Evolutionary conservation across 2,888 invertebrate genomes (phyloP), one percentile per base, ranked within the genome.

Genomic region (Cerastis leucographa): DNA sequence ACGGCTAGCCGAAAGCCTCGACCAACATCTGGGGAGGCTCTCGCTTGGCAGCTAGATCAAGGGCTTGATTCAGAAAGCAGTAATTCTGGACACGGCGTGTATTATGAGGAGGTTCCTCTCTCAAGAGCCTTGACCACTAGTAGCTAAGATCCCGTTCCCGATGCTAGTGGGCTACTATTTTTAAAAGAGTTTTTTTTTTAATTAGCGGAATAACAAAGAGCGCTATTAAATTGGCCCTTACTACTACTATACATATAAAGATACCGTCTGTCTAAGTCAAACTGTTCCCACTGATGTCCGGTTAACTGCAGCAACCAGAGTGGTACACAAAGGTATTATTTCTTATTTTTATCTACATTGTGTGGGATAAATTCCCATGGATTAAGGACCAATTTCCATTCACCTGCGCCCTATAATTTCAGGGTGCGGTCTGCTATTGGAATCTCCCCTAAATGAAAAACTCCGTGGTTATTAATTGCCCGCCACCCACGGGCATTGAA

Each of bases 391-490:
- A 40, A 46, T 22, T n/a, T 25, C 11, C 2, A 19, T 72, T n/a
- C 42, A 54, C 14, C 14, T n/a, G 29, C n/a, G 29, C 19, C 29
- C 25, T 54, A n/a, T 72, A 25, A 49, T 25, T 61, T 40, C 22
- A 29, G 17, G 74, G 46, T 9, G 74, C 56, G 25, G 46, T 25
- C 59, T 74, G 46, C 35, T 72, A 56, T 35, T 71, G 35, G 29
- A 73, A 71, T 12, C 29, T 44, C 17, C 40, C 12, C 9, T 59
- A 49, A 74, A 59, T 74, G 25, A 40, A 74, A 74, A 74, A 42
- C 46, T 22, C 9, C 46, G 17, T 22, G 9, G 25, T 61, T 22
- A 74, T 61, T 74, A 40, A 40, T 75, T 40, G 46, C 12, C 22
- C 8, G 8, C 5, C 46, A 40, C 29, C 17, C 7, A 12, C 59